Percentiles rank a stretch among this genome's conserved stretches.
Evolutionary conservation across 2,888 invertebrate genomes (phyloP).

Genomic region (Nesidiocoris tenuis): DNA sequence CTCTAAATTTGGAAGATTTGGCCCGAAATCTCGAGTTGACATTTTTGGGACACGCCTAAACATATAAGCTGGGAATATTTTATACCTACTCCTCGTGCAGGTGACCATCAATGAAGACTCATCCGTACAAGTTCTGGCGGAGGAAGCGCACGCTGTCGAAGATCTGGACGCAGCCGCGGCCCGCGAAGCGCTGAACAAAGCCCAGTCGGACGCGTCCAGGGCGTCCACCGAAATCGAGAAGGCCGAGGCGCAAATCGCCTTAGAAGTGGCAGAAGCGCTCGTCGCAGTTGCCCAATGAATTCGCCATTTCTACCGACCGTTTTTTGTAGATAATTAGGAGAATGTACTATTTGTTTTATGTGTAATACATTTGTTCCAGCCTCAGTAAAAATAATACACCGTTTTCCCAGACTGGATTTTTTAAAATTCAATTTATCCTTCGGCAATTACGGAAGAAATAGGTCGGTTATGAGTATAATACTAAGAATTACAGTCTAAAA

Average conservation of each 20-base stretch:
- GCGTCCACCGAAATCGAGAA: conserved; percentile 78
- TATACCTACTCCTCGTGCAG: too few relatives aligned
- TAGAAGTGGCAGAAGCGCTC: conserved; percentile 93
- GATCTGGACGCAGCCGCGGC: conserved; percentile 78
- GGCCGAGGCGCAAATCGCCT: conserved; percentile 89
- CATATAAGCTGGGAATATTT: too few relatives aligned
- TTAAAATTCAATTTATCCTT: too few relatives aligned
- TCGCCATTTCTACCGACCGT: neutral
- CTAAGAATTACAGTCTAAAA: too few relatives aligned
- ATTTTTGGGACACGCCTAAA: too few relatives aligned
- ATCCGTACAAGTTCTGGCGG: conserved; percentile 90
- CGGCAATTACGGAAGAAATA: too few relatives aligned
- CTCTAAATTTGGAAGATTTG: too few relatives aligned
- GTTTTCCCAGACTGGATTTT: too few relatives aligned
- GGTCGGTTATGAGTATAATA: too few relatives aligned
- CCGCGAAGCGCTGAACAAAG: conserved; percentile 77
- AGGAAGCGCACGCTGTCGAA: conserved; percentile 89
- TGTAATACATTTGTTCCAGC: neutral
- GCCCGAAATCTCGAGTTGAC: too few relatives aligned
- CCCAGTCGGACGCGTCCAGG: conserved; percentile 77
- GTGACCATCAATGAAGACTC: conserved; percentile 89
- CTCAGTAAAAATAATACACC: neutral
- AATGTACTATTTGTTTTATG: neutral
- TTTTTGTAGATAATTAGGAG: conserved; percentile 11
- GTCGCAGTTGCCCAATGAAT: conserved; percentile 68